Conservation (phyloP, 1,140 invertebrate genomes). For the Glossosoma conforme region DNA sequence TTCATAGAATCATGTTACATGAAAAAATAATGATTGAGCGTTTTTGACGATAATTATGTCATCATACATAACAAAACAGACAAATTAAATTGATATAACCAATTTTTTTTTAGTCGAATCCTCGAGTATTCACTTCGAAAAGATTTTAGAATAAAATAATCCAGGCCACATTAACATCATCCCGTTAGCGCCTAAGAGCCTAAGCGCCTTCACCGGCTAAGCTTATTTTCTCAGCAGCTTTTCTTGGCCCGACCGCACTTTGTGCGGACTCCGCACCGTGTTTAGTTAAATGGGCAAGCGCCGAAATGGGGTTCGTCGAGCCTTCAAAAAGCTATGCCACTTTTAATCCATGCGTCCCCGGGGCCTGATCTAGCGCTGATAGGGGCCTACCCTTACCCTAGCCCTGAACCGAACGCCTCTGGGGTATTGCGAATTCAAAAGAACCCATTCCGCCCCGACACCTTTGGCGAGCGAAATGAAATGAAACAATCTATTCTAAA, state of each 20-base stretch:
- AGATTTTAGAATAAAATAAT: too few species aligned
- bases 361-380: conserved; percentile 32
- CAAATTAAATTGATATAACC: too few species aligned
- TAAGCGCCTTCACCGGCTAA: too few species aligned
- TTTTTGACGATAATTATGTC: too few species aligned
- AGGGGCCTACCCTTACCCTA: conserved; percentile 25
- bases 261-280: conserved; percentile 10
- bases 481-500: conserved; percentile 33
- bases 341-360: conserved; percentile 33
- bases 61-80: too few species aligned
- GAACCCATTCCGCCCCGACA: conserved; percentile 32
- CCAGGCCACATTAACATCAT: too few species aligned
- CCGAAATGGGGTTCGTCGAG: conserved; percentile 13
- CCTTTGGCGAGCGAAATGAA: conserved; percentile 31
- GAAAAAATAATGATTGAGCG: too few species aligned
- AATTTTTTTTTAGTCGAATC: too few species aligned
- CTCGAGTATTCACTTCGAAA: too few species aligned
- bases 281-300: conserved; percentile 30
- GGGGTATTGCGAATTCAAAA: conserved; percentile 31
- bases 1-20: too few species aligned
- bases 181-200: too few species aligned
- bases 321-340: conserved; percentile 31
- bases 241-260: conserved; percentile 1
- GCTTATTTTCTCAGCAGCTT: too few species aligned
- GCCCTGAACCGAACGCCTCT: conserved; percentile 20